Evolutionary conservation across 2,113 vertebrate species (phyloP).

Genomic region (Gasterosteus nipponicus): DNA sequence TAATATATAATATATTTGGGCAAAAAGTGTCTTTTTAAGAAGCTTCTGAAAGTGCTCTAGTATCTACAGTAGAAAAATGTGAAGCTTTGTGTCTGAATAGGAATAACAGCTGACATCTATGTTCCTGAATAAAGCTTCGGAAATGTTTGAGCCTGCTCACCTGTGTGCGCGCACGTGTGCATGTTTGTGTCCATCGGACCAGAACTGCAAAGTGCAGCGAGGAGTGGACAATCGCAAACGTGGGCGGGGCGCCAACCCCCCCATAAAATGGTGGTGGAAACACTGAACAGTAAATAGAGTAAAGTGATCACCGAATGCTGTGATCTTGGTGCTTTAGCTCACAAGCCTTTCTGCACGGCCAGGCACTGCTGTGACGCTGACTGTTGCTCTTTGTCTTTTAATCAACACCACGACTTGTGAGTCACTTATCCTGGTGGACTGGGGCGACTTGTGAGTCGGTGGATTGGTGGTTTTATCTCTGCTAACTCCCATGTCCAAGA

Average conservation of each 20-base stretch:
- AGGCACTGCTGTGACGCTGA: not conserved
- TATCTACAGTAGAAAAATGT: constrained; percentile 1
- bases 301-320: not conserved
- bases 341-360: not conserved
- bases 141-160: not conserved
- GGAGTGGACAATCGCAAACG: no score
- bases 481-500: no score
- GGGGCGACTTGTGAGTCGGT: not conserved
- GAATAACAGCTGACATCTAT: not conserved
- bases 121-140: not conserved
- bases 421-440: not conserved
- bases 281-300: not conserved
- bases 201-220: no score
- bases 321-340: no score
- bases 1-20: not conserved
- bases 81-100: not conserved
- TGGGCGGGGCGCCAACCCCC: no score
- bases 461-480: no score
- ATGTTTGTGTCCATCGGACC: no score
- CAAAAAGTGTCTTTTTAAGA: not conserved
- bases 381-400: not conserved
- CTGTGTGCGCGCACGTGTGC: no score
- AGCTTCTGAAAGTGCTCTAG: not conserved
- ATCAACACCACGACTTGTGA: not conserved
- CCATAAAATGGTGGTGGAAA: no score